Evolutionary conservation across 2,113 vertebrate species (phyloP).

Genomic region (Bungarus multicinctus): DNA sequence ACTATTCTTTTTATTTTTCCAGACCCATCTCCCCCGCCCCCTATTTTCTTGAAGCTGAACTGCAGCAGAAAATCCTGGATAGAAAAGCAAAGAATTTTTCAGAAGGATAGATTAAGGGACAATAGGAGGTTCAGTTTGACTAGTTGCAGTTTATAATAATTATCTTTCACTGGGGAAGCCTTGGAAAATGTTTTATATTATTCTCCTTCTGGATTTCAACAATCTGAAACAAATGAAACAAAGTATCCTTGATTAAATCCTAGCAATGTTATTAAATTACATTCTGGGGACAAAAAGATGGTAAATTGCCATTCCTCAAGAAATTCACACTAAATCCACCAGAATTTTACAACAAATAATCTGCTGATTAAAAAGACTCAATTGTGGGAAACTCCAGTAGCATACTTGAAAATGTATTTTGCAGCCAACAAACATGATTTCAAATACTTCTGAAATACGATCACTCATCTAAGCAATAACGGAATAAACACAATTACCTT

Average conservation of each 20-base stretch:
- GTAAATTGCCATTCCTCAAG: not conserved
- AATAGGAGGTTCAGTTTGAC: not conserved
- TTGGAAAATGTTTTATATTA: not conserved
- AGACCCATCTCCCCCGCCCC: not conserved
- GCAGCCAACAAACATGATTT: conserved; percentile 26
- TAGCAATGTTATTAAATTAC: not conserved
- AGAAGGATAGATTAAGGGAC: not conserved
- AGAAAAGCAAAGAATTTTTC: not conserved
- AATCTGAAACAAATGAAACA: not conserved
- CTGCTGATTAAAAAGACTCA: not conserved
- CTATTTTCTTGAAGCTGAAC: not conserved
- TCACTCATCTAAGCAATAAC: not conserved
- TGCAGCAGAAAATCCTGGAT: not conserved
- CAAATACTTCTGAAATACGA: conserved; percentile 28
- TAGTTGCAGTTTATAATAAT: not conserved
- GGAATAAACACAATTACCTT: conserved; percentile 76
- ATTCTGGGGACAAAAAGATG: not conserved
- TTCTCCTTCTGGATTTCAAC: not conserved
- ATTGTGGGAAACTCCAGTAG: not conserved
- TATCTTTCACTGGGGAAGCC: not conserved
- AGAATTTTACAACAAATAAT: not conserved
- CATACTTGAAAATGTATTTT: not conserved
- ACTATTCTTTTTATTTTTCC: not conserved
- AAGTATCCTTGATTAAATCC: conserved; percentile 6
- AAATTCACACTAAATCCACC: not conserved